phyloP scores from a whole-genome alignment of 2,888 invertebrate species.

The Torymus aiolomorphi region DNA sequence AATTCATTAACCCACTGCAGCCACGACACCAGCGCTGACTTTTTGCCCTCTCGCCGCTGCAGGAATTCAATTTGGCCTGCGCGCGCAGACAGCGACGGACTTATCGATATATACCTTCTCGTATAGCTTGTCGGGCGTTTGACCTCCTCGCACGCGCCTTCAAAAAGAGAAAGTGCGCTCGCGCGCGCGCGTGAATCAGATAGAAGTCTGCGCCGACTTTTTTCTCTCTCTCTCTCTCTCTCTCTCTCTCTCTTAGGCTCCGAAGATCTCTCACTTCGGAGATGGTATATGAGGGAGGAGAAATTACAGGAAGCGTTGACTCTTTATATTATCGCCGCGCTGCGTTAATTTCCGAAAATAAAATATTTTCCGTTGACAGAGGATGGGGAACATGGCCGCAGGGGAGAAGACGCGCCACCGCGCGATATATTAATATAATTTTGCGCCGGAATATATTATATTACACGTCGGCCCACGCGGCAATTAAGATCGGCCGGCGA shows the following conservation, averaged over 20 bases:
- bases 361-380: background rate
- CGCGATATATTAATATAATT: no score
- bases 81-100: conserved; percentile 23
- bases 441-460: no score
- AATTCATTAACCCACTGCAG: conserved; percentile 4
- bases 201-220: conserved; percentile 6
- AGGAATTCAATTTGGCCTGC: conserved; percentile 42
- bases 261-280: conserved; percentile 49
- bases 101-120: conserved; percentile 49
- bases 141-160: conserved; percentile 49
- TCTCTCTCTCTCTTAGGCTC: background rate
- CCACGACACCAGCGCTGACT: background rate
- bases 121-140: conserved; percentile 15
- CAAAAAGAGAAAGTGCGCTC: conserved; percentile 52
- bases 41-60: background rate
- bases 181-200: conserved; percentile 51
- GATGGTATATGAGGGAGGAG: background rate
- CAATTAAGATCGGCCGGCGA: no score
- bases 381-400: no score
- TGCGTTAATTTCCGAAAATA: conserved; percentile 18
- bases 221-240: background rate
- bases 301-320: conserved; percentile 13
- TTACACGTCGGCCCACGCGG: no score
- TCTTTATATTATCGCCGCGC: background rate
- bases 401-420: no score